Evolutionary conservation across 1,140 invertebrate genomes (phyloP).

Genomic region (Nasonia giraulti): DNA sequence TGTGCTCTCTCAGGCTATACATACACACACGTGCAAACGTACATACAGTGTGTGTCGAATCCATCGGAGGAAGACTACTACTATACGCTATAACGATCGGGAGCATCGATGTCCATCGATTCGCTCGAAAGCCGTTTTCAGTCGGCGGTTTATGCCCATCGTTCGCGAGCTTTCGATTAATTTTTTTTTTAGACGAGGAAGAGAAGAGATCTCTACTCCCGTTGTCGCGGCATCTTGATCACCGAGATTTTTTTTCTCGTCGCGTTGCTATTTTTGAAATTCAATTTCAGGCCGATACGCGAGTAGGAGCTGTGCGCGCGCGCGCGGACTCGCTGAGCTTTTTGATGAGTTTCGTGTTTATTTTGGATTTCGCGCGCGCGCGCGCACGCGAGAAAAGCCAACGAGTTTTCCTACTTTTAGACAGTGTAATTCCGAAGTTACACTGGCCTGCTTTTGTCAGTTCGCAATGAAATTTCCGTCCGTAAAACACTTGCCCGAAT

Average conservation of each 20-base stretch:
- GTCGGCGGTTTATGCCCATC: slow-evolving; percentile 13
- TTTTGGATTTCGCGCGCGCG: background rate
- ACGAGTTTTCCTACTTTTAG: background rate
- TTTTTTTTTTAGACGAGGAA: slow-evolving; percentile 10
- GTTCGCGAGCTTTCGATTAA: slow-evolving; percentile 26
- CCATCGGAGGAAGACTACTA: background rate
- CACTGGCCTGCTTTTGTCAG: background rate
- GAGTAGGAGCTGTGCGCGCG: background rate
- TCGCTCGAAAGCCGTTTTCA: slow-evolving; percentile 16
- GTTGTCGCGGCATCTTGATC: background rate
- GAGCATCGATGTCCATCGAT: slow-evolving; percentile 26
- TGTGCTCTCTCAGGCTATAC: slow-evolving; percentile 31
- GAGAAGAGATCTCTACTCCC: background rate
- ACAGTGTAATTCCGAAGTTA: background rate
- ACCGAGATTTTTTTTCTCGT: background rate
- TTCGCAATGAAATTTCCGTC: background rate
- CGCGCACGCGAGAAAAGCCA: background rate
- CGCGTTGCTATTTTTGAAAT: background rate
- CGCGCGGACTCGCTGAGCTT: too few relatives aligned
- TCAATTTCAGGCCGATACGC: background rate
- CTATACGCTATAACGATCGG: background rate
- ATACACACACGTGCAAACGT: background rate
- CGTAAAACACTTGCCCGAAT: background rate
- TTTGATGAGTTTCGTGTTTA: background rate
- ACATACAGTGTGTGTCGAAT: background rate